Evolutionary conservation across 1,140 invertebrate genomes (phyloP).

Genomic region (Scaptomyza graminum): DNA sequence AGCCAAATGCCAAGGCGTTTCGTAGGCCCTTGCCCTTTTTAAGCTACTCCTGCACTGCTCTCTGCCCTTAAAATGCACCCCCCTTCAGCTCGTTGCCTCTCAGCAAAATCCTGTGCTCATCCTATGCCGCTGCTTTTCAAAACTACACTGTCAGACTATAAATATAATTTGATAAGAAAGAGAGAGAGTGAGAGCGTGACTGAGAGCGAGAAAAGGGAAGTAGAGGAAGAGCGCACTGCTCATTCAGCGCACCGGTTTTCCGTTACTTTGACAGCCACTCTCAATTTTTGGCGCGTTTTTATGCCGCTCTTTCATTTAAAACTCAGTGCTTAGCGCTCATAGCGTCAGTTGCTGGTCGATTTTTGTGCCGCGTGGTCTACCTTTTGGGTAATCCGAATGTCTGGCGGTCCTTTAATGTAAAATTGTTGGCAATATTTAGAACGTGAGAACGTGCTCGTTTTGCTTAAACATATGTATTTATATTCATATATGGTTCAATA

Average conservation of each 20-base stretch:
- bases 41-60: slow-evolving; percentile 4
- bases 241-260: slow-evolving; percentile 17
- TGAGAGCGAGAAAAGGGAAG: neutral
- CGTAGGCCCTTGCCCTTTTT: slow-evolving; percentile 36
- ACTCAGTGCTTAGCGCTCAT: neutral
- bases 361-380: slow-evolving; percentile 36
- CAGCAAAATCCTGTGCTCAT: too few species aligned
- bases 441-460: slow-evolving; percentile 1
- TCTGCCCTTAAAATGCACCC: neutral
- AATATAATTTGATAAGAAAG: neutral
- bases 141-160: too few species aligned
- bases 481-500: slow-evolving; percentile 4
- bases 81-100: too few species aligned
- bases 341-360: slow-evolving; percentile 33
- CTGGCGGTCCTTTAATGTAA: slow-evolving; percentile 27
- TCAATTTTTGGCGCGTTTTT: slow-evolving; percentile 21
- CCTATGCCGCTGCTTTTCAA: too few species aligned
- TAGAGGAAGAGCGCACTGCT: neutral
- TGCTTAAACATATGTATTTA: neutral
- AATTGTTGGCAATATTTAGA: slow-evolving; percentile 36
- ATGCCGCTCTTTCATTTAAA: slow-evolving; percentile 40
- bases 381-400: slow-evolving; percentile 18
- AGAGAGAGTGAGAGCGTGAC: neutral
- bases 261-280: neutral
- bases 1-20: slow-evolving; percentile 34